Percentiles rank a stretch among this genome's conserved stretches.
phyloP scores from a whole-genome alignment of 2,113 vertebrate genomes.

The Gavia stellata region DNA sequence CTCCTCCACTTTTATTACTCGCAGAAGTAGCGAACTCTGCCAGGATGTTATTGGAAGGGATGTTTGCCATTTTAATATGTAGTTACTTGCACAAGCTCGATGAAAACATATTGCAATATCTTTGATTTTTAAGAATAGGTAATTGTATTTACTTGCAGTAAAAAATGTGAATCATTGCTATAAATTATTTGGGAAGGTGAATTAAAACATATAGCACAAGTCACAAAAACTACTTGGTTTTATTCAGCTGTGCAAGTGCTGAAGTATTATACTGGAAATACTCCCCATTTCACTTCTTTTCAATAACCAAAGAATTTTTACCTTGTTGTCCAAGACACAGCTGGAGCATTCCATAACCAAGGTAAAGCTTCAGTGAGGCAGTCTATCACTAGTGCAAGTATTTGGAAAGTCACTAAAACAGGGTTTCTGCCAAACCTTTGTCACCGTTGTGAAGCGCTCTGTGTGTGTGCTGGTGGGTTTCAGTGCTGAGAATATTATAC shows the following conservation, averaged over 20 bases:
- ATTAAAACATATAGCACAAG: neutral
- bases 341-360: neutral
- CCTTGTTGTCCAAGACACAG: neutral
- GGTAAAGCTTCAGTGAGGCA: neutral
- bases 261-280: neutral
- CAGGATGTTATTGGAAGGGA: conserved; percentile 46
- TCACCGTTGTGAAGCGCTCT: neutral
- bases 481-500: neutral
- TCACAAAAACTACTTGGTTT: neutral
- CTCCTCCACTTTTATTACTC: conserved; percentile 31
- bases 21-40: conserved; percentile 24
- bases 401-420: neutral
- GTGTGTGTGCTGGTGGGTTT: neutral
- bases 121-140: conserved; percentile 16
- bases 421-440: neutral
- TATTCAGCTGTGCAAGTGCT: neutral
- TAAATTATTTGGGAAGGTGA: neutral
- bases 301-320: neutral
- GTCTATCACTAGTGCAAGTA: neutral
- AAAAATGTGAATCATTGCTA: neutral
- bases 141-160: neutral
- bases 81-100: neutral
- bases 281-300: neutral
- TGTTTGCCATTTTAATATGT: conserved; percentile 39
- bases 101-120: neutral